These are phyloP conservation scores for Anagyrus pseudococci DNA, from an alignment of 2,888 invertebrate species.

Conservation along the genomic window DNA sequence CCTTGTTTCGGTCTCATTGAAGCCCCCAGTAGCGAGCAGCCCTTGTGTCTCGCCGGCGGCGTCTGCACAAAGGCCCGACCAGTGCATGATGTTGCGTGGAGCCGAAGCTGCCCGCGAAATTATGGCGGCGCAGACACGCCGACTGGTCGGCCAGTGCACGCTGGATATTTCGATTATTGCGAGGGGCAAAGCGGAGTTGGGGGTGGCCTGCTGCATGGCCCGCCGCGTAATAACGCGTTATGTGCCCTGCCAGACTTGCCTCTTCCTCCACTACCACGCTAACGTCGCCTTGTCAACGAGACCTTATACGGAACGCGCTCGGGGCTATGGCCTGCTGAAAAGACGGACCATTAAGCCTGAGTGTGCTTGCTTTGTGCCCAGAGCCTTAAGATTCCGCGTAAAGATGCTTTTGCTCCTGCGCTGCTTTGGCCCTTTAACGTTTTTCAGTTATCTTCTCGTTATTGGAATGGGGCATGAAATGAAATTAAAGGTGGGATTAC, in stretches of 20 bases:
- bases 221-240: constrained; percentile 8
- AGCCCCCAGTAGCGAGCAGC: background rate
- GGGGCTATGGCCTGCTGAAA: background rate
- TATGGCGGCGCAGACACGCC: constrained; percentile 5
- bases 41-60: constrained; percentile 10
- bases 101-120: constrained; percentile 18
- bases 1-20: background rate
- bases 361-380: too few relatives aligned
- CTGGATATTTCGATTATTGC: too few relatives aligned
- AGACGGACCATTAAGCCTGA: too few relatives aligned
- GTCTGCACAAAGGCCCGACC: constrained; percentile 18
- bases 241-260: too few relatives aligned
- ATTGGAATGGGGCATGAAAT: too few relatives aligned
- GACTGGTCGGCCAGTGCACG: background rate
- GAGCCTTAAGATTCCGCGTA: background rate
- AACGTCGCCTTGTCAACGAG: background rate
- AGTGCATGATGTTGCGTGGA: constrained; percentile 29
- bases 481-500: too few relatives aligned
- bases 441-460: background rate
- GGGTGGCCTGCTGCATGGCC: background rate
- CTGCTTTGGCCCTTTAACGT: background rate
- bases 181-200: background rate
- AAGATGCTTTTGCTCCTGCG: background rate
- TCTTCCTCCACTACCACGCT: too few relatives aligned
- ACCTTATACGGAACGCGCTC: background rate